A percentile compares a stretch with the other conserved stretches of the same genome.
These are phyloP conservation scores for Acrocera orbiculus DNA, from an alignment of 2,888 invertebrate genomes.

Conservation along the genomic window DNA sequence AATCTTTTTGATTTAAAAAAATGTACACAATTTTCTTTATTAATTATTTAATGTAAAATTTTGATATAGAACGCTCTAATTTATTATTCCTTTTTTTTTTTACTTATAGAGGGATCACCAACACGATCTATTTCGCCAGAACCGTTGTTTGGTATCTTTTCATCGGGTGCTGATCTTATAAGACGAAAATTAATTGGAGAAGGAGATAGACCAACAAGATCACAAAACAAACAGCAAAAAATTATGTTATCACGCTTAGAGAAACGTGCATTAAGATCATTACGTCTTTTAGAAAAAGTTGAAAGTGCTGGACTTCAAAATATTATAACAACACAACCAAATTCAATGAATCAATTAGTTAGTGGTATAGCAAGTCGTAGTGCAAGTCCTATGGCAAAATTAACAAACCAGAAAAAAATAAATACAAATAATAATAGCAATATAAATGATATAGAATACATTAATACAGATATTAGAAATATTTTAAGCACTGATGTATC, in stretches of 20 bases:
- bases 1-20: too few species aligned
- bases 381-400: slow-evolving; percentile 63
- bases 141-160: slow-evolving; percentile 37
- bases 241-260: slow-evolving; percentile 27
- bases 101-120: slow-evolving; percentile 34
- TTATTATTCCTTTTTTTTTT: background rate
- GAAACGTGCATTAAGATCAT: slow-evolving; percentile 33
- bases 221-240: slow-evolving; percentile 23
- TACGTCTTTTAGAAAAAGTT: slow-evolving; percentile 44
- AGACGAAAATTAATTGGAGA: slow-evolving; percentile 43
- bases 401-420: slow-evolving; percentile 50
- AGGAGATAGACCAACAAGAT: slow-evolving; percentile 20
- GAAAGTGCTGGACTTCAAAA: slow-evolving; percentile 51
- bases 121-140: slow-evolving; percentile 32
- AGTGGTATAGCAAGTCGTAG: slow-evolving; percentile 38
- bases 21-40: too few species aligned
- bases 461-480: slow-evolving; percentile 31
- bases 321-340: slow-evolving; percentile 43
- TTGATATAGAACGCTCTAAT: too few species aligned
- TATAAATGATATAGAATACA: slow-evolving; percentile 29
- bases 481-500: slow-evolving; percentile 23
- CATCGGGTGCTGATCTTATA: slow-evolving; percentile 47
- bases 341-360: slow-evolving; percentile 42
- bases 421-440: slow-evolving; percentile 29
- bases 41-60: too few species aligned